Conservation (phyloP, 2,113 vertebrate species). For the Dicentrarchus labrax region DNA sequence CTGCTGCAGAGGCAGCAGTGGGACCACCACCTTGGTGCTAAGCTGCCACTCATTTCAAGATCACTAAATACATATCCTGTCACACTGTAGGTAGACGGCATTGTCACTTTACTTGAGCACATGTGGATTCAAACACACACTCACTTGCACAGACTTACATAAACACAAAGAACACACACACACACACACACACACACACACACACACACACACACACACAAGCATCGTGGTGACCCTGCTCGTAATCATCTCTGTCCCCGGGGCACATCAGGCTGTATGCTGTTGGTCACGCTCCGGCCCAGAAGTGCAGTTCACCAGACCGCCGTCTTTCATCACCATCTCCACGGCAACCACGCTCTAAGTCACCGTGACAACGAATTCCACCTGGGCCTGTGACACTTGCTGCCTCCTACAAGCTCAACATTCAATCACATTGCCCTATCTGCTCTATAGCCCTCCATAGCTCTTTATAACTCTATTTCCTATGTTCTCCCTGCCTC, state of each 20-base stretch:
- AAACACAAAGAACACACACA: neutral
- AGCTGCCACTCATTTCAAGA: conserved; percentile 54
- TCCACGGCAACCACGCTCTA: conserved; percentile 67
- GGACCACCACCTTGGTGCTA: conserved; percentile 61
- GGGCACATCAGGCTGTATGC: conserved; percentile 50
- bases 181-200: neutral
- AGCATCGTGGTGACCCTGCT: conserved; percentile 54
- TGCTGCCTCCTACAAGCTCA: conserved; percentile 47
- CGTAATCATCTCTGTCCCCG: conserved; percentile 51
- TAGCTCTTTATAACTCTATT: conserved; percentile 32
- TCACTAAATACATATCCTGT: conserved; percentile 6
- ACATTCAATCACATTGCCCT: conserved; percentile 50
- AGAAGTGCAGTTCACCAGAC: conserved; percentile 56
- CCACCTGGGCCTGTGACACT: conserved; percentile 72
- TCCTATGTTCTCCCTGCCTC: conserved; percentile 29
- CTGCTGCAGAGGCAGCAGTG: conserved; percentile 43
- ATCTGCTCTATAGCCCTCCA: conserved; percentile 27
- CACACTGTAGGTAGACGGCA: neutral
- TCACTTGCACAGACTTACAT: neutral
- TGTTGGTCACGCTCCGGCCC: conserved; percentile 74
- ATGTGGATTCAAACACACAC: neutral
- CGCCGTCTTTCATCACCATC: conserved; percentile 71
- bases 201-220: conserved; percentile 11
- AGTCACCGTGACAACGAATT: conserved; percentile 75
- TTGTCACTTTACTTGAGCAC: conserved; percentile 3